Conservation (phyloP, 2,113 vertebrate genomes). For the Ciconia maguari region DNA sequence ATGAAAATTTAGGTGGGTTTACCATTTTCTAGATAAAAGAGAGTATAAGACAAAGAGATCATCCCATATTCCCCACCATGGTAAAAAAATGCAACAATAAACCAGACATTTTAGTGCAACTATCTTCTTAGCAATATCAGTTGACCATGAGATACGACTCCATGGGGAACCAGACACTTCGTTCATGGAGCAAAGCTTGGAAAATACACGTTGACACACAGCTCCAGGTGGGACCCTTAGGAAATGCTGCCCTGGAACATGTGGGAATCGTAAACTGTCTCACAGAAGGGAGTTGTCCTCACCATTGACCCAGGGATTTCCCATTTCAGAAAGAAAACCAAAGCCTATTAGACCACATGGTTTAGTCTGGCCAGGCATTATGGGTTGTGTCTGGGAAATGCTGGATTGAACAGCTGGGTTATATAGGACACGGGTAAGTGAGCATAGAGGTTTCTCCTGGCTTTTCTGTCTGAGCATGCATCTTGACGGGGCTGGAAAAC, state of each 20-base stretch:
- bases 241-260: not conserved
- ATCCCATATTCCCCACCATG: not conserved
- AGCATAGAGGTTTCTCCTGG: not conserved
- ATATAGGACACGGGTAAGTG: not conserved
- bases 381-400: not conserved
- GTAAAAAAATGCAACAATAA: not conserved
- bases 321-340: not conserved
- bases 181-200: not conserved
- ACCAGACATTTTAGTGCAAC: not conserved
- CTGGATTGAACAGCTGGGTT: not conserved
- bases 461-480: not conserved
- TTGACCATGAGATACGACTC: not conserved
- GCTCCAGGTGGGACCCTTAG: not conserved
- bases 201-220: not conserved
- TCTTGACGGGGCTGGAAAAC: not conserved
- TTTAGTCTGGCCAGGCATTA: not conserved
- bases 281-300: not conserved
- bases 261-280: not conserved
- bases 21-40: not conserved
- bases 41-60: not conserved
- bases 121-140: not conserved
- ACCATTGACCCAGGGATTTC: not conserved
- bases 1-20: not conserved
- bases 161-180: not conserved
- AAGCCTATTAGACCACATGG: not conserved